phyloP scores from a whole-genome alignment of 2,113 vertebrate genomes.

The Labeo rohita region DNA sequence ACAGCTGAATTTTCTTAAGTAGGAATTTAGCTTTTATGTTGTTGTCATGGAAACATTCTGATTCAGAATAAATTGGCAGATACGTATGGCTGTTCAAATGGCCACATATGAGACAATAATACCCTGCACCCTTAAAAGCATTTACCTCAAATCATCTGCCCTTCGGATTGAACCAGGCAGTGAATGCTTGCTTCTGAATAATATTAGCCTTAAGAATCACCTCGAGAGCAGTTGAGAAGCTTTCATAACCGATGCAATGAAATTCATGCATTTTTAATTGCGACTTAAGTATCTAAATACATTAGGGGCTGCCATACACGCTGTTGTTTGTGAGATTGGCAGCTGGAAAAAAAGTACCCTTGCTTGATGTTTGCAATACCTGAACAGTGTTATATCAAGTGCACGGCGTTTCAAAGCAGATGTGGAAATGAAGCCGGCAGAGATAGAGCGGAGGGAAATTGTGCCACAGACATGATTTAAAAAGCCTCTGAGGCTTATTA shows the following conservation, averaged over 20 bases:
- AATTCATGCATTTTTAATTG: constrained; percentile 12
- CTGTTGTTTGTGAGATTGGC: not conserved
- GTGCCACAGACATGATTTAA: constrained; percentile 20
- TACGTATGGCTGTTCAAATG: not conserved
- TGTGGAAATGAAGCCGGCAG: not conserved
- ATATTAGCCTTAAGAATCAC: not conserved
- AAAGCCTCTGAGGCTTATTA: constrained; percentile 6
- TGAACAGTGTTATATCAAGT: not conserved
- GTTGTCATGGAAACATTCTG: constrained; percentile 32
- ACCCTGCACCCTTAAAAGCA: not conserved
- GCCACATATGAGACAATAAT: not conserved
- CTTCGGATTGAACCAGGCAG: too few relatives aligned
- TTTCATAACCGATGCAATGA: not conserved
- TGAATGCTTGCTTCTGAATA: not conserved
- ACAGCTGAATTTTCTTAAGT: not conserved
- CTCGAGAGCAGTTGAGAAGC: not conserved
- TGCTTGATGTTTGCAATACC: not conserved
- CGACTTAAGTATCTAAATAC: not conserved
- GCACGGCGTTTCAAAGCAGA: not conserved
- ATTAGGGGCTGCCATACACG: not conserved
- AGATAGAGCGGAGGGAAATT: not conserved
- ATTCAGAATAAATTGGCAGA: constrained; percentile 4
- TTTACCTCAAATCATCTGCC: not conserved
- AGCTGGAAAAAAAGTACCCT: not conserved
- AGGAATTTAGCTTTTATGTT: constrained; percentile 7